Percentiles rank a stretch among this genome's conserved stretches.
Evolutionary conservation across 2,888 invertebrate genomes (phyloP).

Genomic region (Gisinianus flammeolus): DNA sequence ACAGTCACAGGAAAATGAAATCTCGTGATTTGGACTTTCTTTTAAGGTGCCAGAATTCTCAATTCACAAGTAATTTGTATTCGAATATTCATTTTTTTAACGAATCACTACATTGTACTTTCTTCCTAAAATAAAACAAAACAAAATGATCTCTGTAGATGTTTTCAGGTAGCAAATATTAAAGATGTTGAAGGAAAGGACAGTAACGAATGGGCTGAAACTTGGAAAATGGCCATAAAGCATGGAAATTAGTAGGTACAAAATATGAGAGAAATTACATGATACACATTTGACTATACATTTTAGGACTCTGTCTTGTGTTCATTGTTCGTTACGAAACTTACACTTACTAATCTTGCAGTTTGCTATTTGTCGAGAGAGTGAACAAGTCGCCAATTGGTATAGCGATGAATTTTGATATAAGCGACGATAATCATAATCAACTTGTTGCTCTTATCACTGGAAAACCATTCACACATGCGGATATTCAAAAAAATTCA

Average conservation of each 20-base stretch:
- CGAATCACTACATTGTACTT: background rate
- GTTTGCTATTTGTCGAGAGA: background rate
- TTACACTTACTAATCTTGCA: background rate
- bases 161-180: background rate
- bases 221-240: background rate
- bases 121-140: too few species aligned
- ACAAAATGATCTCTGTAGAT: background rate
- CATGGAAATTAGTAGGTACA: slow-evolving; percentile 4
- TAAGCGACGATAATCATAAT: slow-evolving; percentile 5
- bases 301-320: background rate
- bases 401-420: slow-evolving; percentile 19
- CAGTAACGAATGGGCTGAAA: background rate
- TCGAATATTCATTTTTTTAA: too few species aligned
- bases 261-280: background rate
- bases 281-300: background rate
- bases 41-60: background rate
- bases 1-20: background rate
- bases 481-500: slow-evolving; percentile 3
- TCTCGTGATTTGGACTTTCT: slow-evolving; percentile 13
- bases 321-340: background rate
- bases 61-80: too few species aligned
- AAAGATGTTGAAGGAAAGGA: background rate
- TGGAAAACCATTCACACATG: background rate
- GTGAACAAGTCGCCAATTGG: background rate
- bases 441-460: background rate